These are phyloP conservation scores for Amazona guildingii DNA, from an alignment of 2,113 vertebrate genomes.

Conservation along the genomic window DNA sequence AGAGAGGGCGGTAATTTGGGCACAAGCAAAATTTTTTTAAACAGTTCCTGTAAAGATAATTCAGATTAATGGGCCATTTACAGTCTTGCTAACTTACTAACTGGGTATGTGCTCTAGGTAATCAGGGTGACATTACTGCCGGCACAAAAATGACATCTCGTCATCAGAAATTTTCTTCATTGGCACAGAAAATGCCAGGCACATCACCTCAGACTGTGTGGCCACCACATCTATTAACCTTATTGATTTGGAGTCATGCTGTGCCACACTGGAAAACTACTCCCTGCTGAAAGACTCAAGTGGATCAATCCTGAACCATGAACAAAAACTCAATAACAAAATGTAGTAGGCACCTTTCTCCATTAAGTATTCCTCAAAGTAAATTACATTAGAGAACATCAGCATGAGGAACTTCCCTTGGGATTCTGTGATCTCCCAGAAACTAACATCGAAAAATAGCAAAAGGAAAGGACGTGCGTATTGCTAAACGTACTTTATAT, in stretches of 20 bases:
- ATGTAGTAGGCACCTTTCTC: conserved; percentile 70
- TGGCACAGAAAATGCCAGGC: conserved; percentile 90
- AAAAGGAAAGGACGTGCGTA: neutral
- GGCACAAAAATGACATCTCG: conserved; percentile 86
- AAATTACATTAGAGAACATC: conserved; percentile 70
- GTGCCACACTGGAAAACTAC: conserved; percentile 86
- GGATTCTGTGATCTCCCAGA: conserved; percentile 47
- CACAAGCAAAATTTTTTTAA: conserved; percentile 74
- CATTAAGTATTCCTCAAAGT: conserved; percentile 71
- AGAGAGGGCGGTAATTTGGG: conserved; percentile 73
- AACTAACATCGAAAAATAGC: neutral
- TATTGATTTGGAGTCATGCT: conserved; percentile 92
- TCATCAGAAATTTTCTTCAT: conserved; percentile 92
- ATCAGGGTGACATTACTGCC: conserved; percentile 87
- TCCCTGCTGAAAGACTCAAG: conserved; percentile 88
- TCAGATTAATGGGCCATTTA: conserved; percentile 83
- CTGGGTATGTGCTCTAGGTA: conserved; percentile 78
- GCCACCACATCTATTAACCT: conserved; percentile 95
- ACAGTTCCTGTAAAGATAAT: conserved; percentile 84
- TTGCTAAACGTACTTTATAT: neutral
- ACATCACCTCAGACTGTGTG: conserved; percentile 89
- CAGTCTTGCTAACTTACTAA: conserved; percentile 73
- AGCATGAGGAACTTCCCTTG: conserved; percentile 43
- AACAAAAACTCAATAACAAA: conserved; percentile 90
- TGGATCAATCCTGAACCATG: conserved; percentile 90